Percentiles rank a stretch among this genome's conserved stretches.
These are phyloP conservation scores for Heliconius ethilla DNA, from an alignment of 2,888 invertebrate species.

Conservation along the genomic window DNA sequence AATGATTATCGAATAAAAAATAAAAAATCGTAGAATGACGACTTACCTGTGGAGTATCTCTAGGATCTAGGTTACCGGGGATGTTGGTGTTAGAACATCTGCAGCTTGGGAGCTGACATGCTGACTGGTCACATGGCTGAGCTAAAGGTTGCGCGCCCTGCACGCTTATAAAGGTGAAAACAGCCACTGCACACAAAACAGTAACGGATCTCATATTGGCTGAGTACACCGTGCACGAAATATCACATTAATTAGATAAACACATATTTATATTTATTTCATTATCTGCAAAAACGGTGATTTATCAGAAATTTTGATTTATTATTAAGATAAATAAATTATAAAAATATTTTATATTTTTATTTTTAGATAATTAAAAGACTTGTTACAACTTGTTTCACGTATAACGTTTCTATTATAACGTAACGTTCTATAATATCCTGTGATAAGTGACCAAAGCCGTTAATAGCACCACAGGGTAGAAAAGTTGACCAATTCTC, in stretches of 20 bases:
- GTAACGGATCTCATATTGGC: slow-evolving; percentile 36
- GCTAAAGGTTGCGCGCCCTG: slow-evolving; percentile 47
- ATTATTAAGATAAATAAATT: slow-evolving; percentile 3
- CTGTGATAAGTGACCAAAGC: too few species aligned
- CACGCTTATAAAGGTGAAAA: slow-evolving; percentile 34
- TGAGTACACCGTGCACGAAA: background rate
- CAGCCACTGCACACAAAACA: slow-evolving; percentile 31
- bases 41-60: slow-evolving; percentile 25
- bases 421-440: too few species aligned
- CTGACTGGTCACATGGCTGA: slow-evolving; percentile 52
- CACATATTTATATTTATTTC: background rate
- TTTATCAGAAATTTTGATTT: slow-evolving; percentile 1
- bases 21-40: background rate
- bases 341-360: background rate
- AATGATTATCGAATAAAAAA: background rate
- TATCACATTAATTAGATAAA: background rate
- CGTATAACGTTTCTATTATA: too few species aligned
- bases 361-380: background rate
- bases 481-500: too few species aligned
- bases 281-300: background rate
- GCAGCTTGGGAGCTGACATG: slow-evolving; percentile 72
- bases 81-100: slow-evolving; percentile 66
- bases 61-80: slow-evolving; percentile 60
- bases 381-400: too few species aligned
- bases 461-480: too few species aligned